These are phyloP conservation scores for Lamellibrachia columna DNA, from an alignment of 2,888 invertebrate genomes.

Conservation along the genomic window DNA sequence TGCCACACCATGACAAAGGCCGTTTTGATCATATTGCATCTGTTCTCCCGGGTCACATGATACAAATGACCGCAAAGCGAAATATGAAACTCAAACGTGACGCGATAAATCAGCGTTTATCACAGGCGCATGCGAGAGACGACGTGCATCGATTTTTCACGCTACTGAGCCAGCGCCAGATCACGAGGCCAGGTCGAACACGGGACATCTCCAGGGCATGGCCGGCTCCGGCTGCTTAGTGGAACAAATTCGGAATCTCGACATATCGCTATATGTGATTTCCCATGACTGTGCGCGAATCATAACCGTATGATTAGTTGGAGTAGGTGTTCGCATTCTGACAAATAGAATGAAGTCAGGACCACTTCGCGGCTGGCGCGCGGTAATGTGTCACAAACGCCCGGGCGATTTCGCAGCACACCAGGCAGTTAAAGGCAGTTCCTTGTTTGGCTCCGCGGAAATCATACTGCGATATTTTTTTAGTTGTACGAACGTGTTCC, in stretches of 20 bases:
- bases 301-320: conserved; percentile 4
- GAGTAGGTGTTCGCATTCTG: background rate
- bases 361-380: background rate
- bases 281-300: background rate
- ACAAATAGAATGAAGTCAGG: background rate
- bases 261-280: conserved; percentile 10
- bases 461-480: too few relatives aligned
- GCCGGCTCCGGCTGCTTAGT: background rate
- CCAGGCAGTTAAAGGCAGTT: too few relatives aligned
- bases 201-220: background rate
- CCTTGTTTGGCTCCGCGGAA: too few relatives aligned
- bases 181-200: background rate
- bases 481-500: too few relatives aligned
- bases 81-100: background rate
- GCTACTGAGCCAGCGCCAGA: background rate
- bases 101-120: background rate
- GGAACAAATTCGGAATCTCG: background rate
- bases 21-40: too few relatives aligned
- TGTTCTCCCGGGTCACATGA: background rate
- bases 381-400: background rate
- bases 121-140: background rate
- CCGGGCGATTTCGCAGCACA: background rate
- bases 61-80: background rate
- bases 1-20: too few relatives aligned
- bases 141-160: conserved; percentile 1